phyloP scores from a whole-genome alignment of 2,888 invertebrate species.

The Fragum fragum region DNA sequence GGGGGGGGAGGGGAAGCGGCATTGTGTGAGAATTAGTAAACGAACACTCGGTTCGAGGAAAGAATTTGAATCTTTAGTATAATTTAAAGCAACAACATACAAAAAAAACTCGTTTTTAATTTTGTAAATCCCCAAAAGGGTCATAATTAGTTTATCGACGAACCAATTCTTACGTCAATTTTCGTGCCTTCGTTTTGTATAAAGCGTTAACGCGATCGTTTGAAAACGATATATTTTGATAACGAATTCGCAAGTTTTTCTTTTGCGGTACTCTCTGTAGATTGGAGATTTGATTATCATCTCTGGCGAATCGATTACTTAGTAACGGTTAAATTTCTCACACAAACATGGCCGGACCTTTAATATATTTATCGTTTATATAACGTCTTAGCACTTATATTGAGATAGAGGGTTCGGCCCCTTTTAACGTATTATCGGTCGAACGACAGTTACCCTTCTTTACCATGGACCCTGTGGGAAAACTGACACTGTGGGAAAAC shows the following conservation, averaged over 20 bases:
- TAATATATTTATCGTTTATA: constrained; percentile 63
- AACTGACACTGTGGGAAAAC: background rate
- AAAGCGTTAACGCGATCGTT: constrained; percentile 1
- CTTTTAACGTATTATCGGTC: constrained; percentile 32
- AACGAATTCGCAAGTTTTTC: constrained; percentile 22
- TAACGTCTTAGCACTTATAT: constrained; percentile 53
- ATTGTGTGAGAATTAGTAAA: no score
- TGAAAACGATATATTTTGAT: constrained; percentile 26
- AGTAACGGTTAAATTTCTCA: constrained; percentile 51
- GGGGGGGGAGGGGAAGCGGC: no score
- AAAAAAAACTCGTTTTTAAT: no score
- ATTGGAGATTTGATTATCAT: constrained; percentile 20
- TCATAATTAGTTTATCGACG: background rate
- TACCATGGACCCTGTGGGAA: background rate
- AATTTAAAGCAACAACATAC: no score
- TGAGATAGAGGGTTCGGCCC: constrained; percentile 29
- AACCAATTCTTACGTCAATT: constrained; percentile 14
- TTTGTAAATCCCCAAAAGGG: no score
- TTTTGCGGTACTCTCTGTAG: constrained; percentile 7
- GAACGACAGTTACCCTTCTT: background rate
- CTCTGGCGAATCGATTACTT: constrained; percentile 15
- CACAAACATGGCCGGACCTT: constrained; percentile 37
- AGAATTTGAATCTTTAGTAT: no score
- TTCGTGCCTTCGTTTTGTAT: constrained; percentile 14
- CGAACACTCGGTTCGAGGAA: no score